phyloP scores from a whole-genome alignment of 2,797 vertebrate species.

The Florisuga fusca region DNA sequence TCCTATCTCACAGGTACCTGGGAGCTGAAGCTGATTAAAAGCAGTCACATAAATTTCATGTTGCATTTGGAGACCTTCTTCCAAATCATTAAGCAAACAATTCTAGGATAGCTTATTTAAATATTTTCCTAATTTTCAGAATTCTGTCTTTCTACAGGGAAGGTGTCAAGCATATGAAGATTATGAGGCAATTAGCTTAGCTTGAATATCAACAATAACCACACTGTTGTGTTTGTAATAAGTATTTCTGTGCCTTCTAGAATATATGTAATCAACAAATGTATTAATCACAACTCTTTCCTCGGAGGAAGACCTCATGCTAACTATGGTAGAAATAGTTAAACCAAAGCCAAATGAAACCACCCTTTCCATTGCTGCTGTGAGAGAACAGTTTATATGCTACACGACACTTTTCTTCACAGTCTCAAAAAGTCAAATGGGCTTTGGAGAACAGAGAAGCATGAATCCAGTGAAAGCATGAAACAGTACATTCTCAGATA shows the following conservation, averaged over 20 bases:
- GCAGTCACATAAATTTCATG: neutral
- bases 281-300: neutral
- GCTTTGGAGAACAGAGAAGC: neutral
- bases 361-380: neutral
- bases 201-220: neutral
- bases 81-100: neutral
- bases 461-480: neutral
- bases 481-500: neutral
- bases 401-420: neutral
- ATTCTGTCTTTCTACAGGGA: neutral
- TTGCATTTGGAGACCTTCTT: neutral
- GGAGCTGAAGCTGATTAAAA: neutral
- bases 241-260: neutral
- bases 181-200: neutral
- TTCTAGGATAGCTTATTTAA: neutral
- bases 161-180: neutral
- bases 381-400: neutral
- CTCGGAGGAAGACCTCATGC: neutral
- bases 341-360: neutral
- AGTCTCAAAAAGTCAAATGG: neutral
- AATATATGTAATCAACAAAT: neutral
- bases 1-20: neutral
- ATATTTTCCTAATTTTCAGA: slow-evolving; percentile 11
- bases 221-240: neutral
- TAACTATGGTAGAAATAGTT: neutral